Evolutionary conservation across 2,113 vertebrate genomes (phyloP).

Genomic region (Hydropotes inermis): DNA sequence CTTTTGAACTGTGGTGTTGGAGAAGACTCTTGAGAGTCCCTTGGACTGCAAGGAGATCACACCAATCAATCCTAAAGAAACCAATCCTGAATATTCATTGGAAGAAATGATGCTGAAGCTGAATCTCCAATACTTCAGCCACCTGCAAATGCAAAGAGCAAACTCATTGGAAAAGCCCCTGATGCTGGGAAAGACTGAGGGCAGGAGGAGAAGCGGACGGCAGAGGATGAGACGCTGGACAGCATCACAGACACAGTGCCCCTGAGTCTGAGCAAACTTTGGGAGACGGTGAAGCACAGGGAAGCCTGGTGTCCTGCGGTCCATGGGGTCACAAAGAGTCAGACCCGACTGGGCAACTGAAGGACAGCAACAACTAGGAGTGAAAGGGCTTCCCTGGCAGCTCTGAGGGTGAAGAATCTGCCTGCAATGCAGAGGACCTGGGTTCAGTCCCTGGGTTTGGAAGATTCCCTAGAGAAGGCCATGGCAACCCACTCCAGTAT

Average conservation of each 20-base stretch:
- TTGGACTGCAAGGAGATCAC: neutral
- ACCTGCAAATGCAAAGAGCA: neutral
- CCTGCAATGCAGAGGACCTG: neutral
- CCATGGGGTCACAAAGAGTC: neutral
- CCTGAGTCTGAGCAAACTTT: neutral
- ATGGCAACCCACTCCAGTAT: neutral
- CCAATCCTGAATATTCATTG: neutral
- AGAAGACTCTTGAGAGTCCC: neutral
- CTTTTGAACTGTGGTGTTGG: neutral
- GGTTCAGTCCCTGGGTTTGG: neutral
- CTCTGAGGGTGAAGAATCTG: neutral
- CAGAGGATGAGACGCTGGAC: neutral
- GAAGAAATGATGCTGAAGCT: neutral
- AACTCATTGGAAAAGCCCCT: neutral
- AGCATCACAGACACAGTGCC: neutral
- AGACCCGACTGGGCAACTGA: neutral
- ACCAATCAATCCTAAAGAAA: neutral
- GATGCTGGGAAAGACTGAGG: neutral
- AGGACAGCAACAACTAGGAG: neutral
- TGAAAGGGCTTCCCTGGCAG: neutral
- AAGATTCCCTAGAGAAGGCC: neutral
- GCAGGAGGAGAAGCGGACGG: neutral
- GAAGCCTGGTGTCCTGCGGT: neutral
- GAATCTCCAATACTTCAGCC: neutral
- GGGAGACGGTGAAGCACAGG: neutral